Percentiles rank a stretch among this genome's conserved stretches.
Evolutionary conservation across 2,888 invertebrate genomes (phyloP).

Genomic region (Eilema caniola): DNA sequence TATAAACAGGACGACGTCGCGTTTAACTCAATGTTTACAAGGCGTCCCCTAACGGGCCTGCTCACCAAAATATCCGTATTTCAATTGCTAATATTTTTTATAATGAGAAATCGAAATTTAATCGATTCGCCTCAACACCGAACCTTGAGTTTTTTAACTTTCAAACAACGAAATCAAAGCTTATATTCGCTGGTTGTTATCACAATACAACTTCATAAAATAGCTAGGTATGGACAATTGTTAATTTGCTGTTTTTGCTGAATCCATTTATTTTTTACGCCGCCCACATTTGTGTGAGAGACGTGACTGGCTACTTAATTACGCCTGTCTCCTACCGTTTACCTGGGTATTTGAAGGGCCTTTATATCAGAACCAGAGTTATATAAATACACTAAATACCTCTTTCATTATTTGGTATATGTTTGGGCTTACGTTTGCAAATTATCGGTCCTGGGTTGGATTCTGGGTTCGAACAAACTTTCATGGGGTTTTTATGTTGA

Average conservation of each 20-base stretch:
- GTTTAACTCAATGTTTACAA: conserved; percentile 21
- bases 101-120: conserved; percentile 19
- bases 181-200: conserved; percentile 13
- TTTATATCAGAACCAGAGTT: neutral
- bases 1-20: conserved; percentile 24
- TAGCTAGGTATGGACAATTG: neutral
- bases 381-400: neutral
- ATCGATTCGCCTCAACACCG: conserved; percentile 19
- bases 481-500: neutral
- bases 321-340: neutral
- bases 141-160: conserved; percentile 25
- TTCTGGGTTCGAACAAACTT: neutral
- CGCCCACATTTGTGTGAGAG: neutral
- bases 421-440: neutral
- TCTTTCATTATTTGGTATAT: neutral
- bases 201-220: conserved; percentile 10
- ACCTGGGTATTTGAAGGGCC: neutral
- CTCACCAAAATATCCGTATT: conserved; percentile 8
- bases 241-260: conserved; percentile 18
- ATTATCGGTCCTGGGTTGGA: neutral
- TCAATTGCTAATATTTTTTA: conserved; percentile 10
- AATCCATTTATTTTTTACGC: conserved; percentile 7
- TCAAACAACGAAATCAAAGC: conserved; percentile 9
- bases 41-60: conserved; percentile 15
- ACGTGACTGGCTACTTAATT: neutral